Evolutionary conservation across 1,140 invertebrate genomes (phyloP).

Genomic region (Leptopilina clavipes): DNA sequence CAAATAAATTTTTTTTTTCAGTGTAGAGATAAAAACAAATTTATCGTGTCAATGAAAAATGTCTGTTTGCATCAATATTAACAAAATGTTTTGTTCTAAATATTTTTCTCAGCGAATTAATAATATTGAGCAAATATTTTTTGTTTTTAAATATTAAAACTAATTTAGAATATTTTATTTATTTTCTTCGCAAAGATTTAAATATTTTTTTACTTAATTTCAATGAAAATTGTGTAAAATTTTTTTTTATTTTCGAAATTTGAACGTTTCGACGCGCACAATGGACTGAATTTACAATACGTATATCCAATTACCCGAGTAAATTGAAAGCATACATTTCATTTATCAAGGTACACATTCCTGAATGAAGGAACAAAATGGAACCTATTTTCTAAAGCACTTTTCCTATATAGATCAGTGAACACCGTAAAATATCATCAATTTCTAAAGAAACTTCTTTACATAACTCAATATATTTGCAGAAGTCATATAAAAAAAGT

Average conservation of each 20-base stretch:
- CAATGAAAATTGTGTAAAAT: too few relatives aligned
- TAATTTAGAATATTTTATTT: too few relatives aligned
- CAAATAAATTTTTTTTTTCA: too few relatives aligned
- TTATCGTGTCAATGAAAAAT: too few relatives aligned
- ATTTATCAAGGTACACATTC: slow-evolving; percentile 5
- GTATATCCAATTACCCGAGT: not conserved
- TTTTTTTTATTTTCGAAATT: not conserved
- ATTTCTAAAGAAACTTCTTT: not conserved
- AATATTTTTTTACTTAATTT: too few relatives aligned
- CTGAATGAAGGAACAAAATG: slow-evolving; percentile 13
- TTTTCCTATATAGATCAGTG: slow-evolving; percentile 12
- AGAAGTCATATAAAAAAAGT: not conserved
- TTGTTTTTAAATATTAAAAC: too few relatives aligned
- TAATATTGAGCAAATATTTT: too few relatives aligned
- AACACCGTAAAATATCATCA: not conserved
- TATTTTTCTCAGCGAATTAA: too few relatives aligned
- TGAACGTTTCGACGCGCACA: not conserved
- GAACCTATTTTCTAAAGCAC: not conserved
- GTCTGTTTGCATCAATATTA: too few relatives aligned
- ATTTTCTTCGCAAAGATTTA: too few relatives aligned
- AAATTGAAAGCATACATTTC: slow-evolving; percentile 12
- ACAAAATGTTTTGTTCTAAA: too few relatives aligned
- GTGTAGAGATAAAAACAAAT: too few relatives aligned
- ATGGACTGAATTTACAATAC: not conserved
- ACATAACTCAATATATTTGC: not conserved